Evolutionary conservation across 2,113 vertebrate genomes (phyloP), one percentile per base, ranked within the genome.

Genomic region (Mola mola): DNA sequence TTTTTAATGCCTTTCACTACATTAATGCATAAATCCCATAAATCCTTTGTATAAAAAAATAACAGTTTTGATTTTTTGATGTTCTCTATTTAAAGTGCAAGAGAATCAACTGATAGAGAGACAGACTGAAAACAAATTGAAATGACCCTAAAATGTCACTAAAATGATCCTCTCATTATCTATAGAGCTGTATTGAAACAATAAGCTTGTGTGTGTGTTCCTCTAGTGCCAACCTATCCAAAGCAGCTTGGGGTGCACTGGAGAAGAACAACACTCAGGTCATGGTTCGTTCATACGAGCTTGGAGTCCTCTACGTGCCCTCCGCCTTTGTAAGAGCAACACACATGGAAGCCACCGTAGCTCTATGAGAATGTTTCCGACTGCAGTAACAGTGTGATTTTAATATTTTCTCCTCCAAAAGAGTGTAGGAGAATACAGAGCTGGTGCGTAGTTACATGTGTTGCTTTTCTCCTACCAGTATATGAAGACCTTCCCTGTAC

Each of bases 261-360:
- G 98, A 98, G 89, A 99, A 98, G 86, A 98, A 92, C 17, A 95
- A 92, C 53, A 75, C 90, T 5, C 97, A 99, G 59, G 72, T 99
- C 63, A 98, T 99, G 95, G 93, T 99, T 25, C 96, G 97, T 2
- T 99, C 98, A 1, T 99, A 98, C 0, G 97, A 99, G 84, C 93
- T 99, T 4, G 98, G 98, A 29, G 95, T 99, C 66, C 94, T 99
- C 29, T 99, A 92, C 83, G 78, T 98, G 65, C 98, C 98, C 0
- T 92, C 95, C 1, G 92, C 93, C 0, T 98, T 96, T 68, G 97
- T 99, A 91, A 98, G 97, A 65, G 8, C 34, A 38, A 36, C 64
- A 40, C 56, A 24, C 19, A 37, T 4, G 6, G 1, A 26, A 56
- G n/a, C 12, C 11, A 49, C 12, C 5, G 15, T 5, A 8, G 8